Percentiles rank a stretch among this genome's conserved stretches.
Conservation (phyloP, 2,113 vertebrate genomes). For the Oenanthe melanoleuca region DNA sequence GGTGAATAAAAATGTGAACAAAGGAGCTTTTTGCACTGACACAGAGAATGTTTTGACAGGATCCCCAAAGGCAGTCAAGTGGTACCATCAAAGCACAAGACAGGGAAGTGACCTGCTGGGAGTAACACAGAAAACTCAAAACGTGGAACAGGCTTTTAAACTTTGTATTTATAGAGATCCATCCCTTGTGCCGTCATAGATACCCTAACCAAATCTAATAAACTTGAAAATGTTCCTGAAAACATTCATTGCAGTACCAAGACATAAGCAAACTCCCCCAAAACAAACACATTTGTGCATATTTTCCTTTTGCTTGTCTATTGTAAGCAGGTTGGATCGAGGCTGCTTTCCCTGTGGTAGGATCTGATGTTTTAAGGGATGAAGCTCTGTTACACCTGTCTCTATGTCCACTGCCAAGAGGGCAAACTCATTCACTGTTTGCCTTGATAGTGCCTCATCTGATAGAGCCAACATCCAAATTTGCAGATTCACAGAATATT, state of each 20-base stretch:
- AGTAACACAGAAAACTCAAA: not conserved
- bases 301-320: not conserved
- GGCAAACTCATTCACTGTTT: not conserved
- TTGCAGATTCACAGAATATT: not conserved
- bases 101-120: not conserved
- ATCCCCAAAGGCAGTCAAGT: not conserved
- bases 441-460: not conserved
- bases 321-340: not conserved
- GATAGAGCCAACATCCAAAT: not conserved
- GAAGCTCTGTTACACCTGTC: not conserved
- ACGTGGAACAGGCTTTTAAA: not conserved
- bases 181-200: not conserved
- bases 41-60: not conserved
- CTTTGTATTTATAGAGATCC: not conserved
- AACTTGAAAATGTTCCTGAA: not conserved
- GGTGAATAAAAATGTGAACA: not conserved
- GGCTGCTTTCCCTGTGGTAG: not conserved
- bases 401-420: not conserved
- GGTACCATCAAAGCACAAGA: not conserved
- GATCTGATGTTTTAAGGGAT: not conserved
- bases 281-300: not conserved
- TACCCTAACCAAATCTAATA: not conserved
- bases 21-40: not conserved
- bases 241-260: not conserved
- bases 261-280: not conserved